Evolutionary conservation across 2,797 vertebrate genomes (phyloP), one percentile per base, ranked within the genome.

Genomic region (Trematomus bernacchii): DNA sequence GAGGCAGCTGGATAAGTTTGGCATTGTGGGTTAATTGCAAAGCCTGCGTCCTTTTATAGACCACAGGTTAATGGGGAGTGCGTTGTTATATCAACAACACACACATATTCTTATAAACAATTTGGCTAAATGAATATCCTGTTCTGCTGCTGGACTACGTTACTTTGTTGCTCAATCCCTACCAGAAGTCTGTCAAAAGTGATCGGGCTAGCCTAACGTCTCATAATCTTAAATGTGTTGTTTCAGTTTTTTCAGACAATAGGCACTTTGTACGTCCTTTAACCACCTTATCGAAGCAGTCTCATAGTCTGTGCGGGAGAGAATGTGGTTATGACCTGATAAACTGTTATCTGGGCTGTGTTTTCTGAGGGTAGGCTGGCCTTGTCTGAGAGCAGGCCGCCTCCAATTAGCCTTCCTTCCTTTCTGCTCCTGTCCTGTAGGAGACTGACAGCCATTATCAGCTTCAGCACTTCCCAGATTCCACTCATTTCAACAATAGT

Each of bases 11-110:
- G 87, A 86, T 80, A 76, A 55, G 73, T 78, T 88, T 78, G 85
- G 83, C 88, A 92, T 91, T 91, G 89, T 82, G 89, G 92, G 79
- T 76, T 94, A 93, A 94, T 95, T 94, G 90, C 88, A 87, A 71
- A 89, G 87, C 78, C 77, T 73, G 79, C 84, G 90, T 87, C 80
- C 85, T 92, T 93, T 87, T 89, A 82, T 67, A 84, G 84, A 87
- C 91, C 92, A 59, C 86, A 80, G 87, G 85, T 93, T 94, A 95
- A 95, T 92, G 85, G 85, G 80, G 84, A 79, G 87, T 73, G 75
- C 82, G 87, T 90, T 93, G 90, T 91, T 89, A 88, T 85, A 87
- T 82, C 73, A 53, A 59, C 79, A 77, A 72, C 74, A 43, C 83
- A 73, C 76, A 83, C 83, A 79, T 58, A 78, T 73, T 59, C 53